These are phyloP conservation scores for Torymus texanus DNA, from an alignment of 2,888 invertebrate species.

Conservation along the genomic window DNA sequence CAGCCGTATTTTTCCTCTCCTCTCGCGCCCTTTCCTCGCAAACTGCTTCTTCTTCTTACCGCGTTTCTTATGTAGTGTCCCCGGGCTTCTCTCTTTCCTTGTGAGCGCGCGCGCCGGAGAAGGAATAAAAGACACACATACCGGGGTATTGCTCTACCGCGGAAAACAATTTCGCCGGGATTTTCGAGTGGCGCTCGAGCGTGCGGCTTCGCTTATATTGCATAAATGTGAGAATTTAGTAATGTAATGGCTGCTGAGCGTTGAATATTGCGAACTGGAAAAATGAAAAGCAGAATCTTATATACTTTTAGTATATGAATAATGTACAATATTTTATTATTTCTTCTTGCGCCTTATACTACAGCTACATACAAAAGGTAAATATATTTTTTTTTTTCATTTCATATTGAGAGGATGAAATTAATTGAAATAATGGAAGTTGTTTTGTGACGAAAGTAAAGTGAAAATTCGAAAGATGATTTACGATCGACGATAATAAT, in stretches of 20 bases:
- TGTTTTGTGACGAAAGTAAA: no score
- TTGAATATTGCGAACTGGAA: background rate
- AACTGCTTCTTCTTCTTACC: background rate
- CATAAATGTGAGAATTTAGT: slow-evolving; percentile 21
- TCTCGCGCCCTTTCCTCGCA: background rate
- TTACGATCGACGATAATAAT: no score
- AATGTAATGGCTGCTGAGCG: background rate
- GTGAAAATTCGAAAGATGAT: no score
- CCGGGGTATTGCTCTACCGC: background rate
- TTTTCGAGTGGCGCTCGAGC: slow-evolving; percentile 23
- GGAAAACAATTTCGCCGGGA: slow-evolving; percentile 38
- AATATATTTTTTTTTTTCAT: no score
- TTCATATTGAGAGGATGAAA: no score
- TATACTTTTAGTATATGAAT: no score
- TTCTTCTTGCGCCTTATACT: no score
- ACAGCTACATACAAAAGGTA: no score
- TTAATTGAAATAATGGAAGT: no score
- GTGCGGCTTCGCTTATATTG: background rate
- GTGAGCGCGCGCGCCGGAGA: background rate
- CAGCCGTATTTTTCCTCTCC: slow-evolving; percentile 29
- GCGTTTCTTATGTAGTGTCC: slow-evolving; percentile 10
- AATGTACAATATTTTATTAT: no score
- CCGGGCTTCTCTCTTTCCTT: background rate
- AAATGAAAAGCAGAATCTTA: background rate
- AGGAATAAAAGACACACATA: background rate